Evolutionary conservation across 2,888 invertebrate genomes (phyloP), one percentile per base, ranked within the genome.

Genomic region (Chromoteleia sp.): DNA sequence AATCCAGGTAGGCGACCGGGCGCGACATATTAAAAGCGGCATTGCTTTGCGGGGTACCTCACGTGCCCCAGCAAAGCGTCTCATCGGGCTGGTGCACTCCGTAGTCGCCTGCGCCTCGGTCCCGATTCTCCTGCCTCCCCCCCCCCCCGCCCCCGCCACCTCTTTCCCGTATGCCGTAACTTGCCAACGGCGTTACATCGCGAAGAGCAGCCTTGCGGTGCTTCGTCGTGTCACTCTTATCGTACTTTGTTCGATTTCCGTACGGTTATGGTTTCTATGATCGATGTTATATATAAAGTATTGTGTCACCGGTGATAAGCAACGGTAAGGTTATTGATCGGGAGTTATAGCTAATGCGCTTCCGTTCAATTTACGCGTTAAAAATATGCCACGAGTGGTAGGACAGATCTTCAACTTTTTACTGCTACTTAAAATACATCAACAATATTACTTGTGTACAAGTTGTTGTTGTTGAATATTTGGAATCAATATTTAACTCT

Each of bases 1-100:
- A n/a, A n/a, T n/a, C n/a, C n/a, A n/a, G n/a, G n/a, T n/a, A n/a
- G n/a, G 85, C 86, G 84, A 85, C 76, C 74, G 30, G 43, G 61
- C 88, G 88, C 88, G 89, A 88, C 88, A 89, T 89, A 89, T 89
- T 89, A 88, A 89, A 89, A 87, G 84, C 73, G 85, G 89, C 88
- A 88, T 88, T 85, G 87, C 87, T 87, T 88, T 84, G 88, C 87
- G 86, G 88, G 85, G 88, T 86, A 88, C 86, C 85, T 79, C 58
- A 73, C 67, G 83, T n/a, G n/a, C n/a, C n/a, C n/a, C 84, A 85
- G 80, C 85, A 84, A 84, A 86, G 48, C 87, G 83, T 87, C 87
- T 88, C 88, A 86, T 88, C 88, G 81, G 67, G 71, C 81, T 84
- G 83, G 83, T 85, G 83, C 86, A 82, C 73, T 67, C 56, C 63